Conservation (phyloP, 1,140 invertebrate genomes). For the Hormaphis cornu region DNA sequence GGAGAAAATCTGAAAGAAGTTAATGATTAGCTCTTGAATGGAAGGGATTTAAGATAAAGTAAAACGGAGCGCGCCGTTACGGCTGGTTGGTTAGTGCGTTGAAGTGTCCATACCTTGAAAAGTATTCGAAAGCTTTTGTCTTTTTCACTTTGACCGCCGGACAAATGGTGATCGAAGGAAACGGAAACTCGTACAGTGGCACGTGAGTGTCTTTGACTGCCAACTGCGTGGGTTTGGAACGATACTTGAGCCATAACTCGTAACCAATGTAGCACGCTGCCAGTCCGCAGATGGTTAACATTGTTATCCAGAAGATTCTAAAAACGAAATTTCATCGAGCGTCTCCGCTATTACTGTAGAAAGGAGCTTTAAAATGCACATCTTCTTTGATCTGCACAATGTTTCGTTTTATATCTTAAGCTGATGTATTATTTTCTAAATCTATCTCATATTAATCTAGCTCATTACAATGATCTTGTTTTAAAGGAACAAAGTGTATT, state of each 20-base stretch:
- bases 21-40: too few species aligned
- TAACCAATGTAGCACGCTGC: conserved; percentile 34
- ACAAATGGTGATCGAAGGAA: conserved; percentile 40
- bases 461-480: too few species aligned
- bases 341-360: too few species aligned
- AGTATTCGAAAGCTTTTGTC: conserved; percentile 35
- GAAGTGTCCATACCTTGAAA: conserved; percentile 37
- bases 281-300: conserved; percentile 34
- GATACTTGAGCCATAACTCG: conserved; percentile 35
- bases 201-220: conserved; percentile 39
- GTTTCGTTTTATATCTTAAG: background rate
- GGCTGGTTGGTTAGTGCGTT: too few species aligned
- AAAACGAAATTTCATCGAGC: background rate
- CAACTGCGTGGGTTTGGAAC: conserved; percentile 36
- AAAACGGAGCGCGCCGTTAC: too few species aligned
- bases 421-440: background rate
- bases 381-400: too few species aligned
- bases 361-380: too few species aligned
- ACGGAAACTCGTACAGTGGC: conserved; percentile 39
- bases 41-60: too few species aligned
- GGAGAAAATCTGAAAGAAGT: too few species aligned
- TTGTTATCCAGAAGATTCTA: conserved; percentile 35
- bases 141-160: conserved; percentile 38
- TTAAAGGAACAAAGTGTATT: too few species aligned
- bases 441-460: too few species aligned